These are phyloP conservation scores for Eumeta japonica DNA, from an alignment of 1,140 invertebrate species.

Conservation along the genomic window DNA sequence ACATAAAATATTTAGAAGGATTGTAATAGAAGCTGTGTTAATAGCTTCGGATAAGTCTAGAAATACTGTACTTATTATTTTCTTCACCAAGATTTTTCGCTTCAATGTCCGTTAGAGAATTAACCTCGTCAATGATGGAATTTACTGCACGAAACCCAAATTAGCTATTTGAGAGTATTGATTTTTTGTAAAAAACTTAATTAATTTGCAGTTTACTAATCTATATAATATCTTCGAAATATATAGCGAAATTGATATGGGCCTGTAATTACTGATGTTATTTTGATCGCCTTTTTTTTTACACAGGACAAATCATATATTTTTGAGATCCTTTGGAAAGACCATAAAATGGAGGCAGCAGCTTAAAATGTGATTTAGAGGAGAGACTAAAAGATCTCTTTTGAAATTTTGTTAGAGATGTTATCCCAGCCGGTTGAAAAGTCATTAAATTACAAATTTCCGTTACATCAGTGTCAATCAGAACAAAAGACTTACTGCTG, in stretches of 20 bases:
- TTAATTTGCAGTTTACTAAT: conserved; percentile 4
- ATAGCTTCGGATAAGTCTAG: conserved; percentile 18
- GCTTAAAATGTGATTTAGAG: too few relatives aligned
- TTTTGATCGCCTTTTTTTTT: too few relatives aligned
- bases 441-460: conserved; percentile 4
- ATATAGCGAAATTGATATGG: conserved; percentile 1
- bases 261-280: conserved; percentile 7
- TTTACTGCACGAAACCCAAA: conserved; percentile 4
- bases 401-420: conserved; percentile 2
- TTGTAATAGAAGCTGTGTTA: conserved; percentile 17
- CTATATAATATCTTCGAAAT: conserved; percentile 8
- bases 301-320: too few relatives aligned
- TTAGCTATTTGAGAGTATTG: conserved; percentile 4
- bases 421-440: conserved; percentile 5
- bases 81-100: conserved; percentile 6
- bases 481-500: too few relatives aligned
- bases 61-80: conserved; percentile 13
- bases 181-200: conserved; percentile 3
- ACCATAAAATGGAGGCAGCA: too few relatives aligned
- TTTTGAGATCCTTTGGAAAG: too few relatives aligned
- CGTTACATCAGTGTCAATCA: not conserved
- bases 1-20: too few relatives aligned
- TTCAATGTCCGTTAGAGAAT: not conserved
- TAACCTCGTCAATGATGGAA: conserved; percentile 7
- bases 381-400: too few relatives aligned